phyloP scores from a whole-genome alignment of 1,140 invertebrate species.

The Ctenoplectra terminalis region DNA sequence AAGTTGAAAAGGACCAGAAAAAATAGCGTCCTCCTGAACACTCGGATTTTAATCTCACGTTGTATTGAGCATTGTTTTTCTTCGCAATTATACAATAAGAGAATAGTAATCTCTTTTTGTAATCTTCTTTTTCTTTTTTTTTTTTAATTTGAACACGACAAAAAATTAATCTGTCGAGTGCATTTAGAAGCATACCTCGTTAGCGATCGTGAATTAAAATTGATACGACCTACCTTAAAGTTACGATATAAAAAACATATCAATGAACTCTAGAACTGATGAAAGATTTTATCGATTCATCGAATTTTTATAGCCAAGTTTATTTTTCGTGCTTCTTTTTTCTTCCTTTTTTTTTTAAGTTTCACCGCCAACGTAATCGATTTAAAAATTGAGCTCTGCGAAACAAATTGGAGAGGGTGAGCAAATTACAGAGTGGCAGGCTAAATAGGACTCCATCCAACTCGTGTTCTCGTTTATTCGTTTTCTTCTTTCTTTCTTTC shows the following conservation, averaged over 20 bases:
- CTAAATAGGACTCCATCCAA: conserved; percentile 55
- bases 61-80: background rate
- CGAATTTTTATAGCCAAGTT: background rate
- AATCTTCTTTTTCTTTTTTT: background rate
- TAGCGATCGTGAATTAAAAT: background rate
- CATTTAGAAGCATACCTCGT: background rate
- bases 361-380: background rate
- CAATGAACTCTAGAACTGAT: no score
- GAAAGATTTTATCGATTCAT: background rate
- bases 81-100: background rate
- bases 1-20: no score
- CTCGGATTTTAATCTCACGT: background rate
- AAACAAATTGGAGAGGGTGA: conserved; percentile 64
- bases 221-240: background rate
- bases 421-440: conserved; percentile 60
- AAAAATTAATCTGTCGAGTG: background rate
- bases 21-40: background rate
- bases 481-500: conserved; percentile 30
- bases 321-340: background rate
- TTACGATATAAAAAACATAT: background rate
- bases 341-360: background rate
- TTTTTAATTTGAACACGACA: background rate
- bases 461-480: conserved; percentile 58
- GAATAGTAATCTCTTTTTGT: background rate
- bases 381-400: conserved; percentile 27